Conservation (phyloP, 2,113 vertebrate species). For the Myrmecophaga tridactyla region DNA sequence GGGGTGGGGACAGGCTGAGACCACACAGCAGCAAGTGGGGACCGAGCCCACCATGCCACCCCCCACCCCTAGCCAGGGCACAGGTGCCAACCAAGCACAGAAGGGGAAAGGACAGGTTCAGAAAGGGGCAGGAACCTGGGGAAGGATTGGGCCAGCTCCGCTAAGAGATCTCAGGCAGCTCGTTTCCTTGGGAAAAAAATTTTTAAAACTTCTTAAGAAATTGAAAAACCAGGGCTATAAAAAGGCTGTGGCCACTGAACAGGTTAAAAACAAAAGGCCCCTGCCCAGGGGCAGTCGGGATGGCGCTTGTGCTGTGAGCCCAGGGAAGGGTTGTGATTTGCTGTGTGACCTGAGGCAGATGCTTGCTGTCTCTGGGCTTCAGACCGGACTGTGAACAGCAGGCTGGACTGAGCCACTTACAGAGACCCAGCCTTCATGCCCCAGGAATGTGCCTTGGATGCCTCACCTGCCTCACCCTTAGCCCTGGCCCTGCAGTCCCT, state of each 20-base stretch:
- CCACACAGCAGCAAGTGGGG: neutral
- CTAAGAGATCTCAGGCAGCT: neutral
- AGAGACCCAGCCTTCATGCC: neutral
- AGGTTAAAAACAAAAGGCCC: conserved; percentile 65
- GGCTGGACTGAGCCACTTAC: neutral
- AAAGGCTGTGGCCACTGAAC: neutral
- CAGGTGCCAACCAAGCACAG: neutral
- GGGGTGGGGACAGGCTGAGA: neutral
- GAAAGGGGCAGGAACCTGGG: neutral
- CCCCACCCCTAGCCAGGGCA: neutral
- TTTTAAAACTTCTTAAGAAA: neutral
- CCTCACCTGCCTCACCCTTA: neutral
- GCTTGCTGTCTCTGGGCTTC: neutral
- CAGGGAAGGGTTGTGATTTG: no score
- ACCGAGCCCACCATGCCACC: neutral
- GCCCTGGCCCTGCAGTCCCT: neutral
- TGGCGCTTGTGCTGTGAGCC: neutral
- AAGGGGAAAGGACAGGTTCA: neutral
- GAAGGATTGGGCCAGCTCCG: neutral
- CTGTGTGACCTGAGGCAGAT: neutral
- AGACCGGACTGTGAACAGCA: neutral
- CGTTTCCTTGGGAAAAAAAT: neutral
- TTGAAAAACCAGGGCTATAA: conserved; percentile 46
- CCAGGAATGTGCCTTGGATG: neutral
- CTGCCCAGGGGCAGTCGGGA: neutral